Evolutionary conservation across 2,113 vertebrate genomes (phyloP).

Genomic region (Mustela lutreola): DNA sequence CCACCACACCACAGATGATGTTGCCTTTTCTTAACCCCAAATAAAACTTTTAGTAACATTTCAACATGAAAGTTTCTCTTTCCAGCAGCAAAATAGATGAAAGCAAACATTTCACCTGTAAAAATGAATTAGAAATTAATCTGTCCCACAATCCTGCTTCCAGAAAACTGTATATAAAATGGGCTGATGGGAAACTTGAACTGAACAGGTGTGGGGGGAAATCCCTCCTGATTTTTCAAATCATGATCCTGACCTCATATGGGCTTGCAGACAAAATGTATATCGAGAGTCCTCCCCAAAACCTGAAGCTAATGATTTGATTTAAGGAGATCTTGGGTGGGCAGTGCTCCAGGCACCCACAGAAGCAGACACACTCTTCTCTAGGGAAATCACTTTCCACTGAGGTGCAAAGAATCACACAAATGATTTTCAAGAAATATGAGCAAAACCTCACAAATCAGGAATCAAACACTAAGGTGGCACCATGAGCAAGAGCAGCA

Average conservation of each 20-base stretch:
- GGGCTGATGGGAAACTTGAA: not conserved
- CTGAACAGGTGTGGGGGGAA: not conserved
- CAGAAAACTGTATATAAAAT: slow-evolving; percentile 18
- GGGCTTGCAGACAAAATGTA: not conserved
- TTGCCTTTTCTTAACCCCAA: slow-evolving; percentile 5
- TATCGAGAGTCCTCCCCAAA: not conserved
- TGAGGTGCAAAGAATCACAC: not conserved
- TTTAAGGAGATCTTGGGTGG: not conserved
- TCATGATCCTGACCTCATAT: not conserved
- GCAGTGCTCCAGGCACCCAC: not conserved
- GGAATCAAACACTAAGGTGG: not conserved
- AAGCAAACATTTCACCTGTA: not conserved
- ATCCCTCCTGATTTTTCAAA: not conserved
- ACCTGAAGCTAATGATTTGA: not conserved
- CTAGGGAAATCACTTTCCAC: not conserved
- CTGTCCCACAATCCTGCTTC: not conserved
- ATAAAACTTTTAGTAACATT: not conserved
- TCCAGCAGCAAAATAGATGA: not conserved
- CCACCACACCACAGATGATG: not conserved
- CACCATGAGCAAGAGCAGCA: slow-evolving; percentile 4
- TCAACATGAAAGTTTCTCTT: not conserved
- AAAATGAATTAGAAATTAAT: not conserved
- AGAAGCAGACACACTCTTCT: not conserved
- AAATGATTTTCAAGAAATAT: not conserved
- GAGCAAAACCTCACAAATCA: not conserved